phyloP scores from a whole-genome alignment of 2,888 invertebrate genomes.

The Lysandra coridon region DNA sequence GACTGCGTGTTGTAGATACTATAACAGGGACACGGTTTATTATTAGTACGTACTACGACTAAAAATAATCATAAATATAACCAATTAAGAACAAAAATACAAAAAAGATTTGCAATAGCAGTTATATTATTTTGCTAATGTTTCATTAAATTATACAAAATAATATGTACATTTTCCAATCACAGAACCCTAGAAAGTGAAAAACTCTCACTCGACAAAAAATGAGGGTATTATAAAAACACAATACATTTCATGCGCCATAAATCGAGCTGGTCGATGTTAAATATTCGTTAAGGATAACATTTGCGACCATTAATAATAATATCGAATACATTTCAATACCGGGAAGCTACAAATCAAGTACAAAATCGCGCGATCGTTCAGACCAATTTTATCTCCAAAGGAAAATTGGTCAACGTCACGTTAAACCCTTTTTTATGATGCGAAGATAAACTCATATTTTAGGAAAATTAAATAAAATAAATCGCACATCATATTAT shows the following conservation, averaged over 20 bases:
- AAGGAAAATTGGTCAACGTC: slow-evolving; percentile 37
- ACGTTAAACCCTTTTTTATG: slow-evolving; percentile 35
- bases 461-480: slow-evolving; percentile 29
- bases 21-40: too few species aligned
- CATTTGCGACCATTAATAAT: slow-evolving; percentile 64
- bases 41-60: too few species aligned
- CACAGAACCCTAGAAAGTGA: slow-evolving; percentile 4
- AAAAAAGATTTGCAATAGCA: too few species aligned
- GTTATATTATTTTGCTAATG: too few species aligned
- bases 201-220: slow-evolving; percentile 13
- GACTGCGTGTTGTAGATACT: too few species aligned
- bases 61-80: too few species aligned
- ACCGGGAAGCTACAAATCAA: slow-evolving; percentile 45
- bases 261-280: slow-evolving; percentile 64
- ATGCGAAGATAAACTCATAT: slow-evolving; percentile 32
- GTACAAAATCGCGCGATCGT: slow-evolving; percentile 39
- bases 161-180: not conserved
- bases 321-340: slow-evolving; percentile 64
- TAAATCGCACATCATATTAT: slow-evolving; percentile 17
- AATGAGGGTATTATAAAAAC: slow-evolving; percentile 28
- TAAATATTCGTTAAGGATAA: slow-evolving; percentile 74
- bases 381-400: slow-evolving; percentile 35
- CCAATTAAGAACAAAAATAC: too few species aligned
- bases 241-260: slow-evolving; percentile 41
- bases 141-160: too few species aligned